These are phyloP conservation scores for Dendrolimus houi DNA, from an alignment of 2,888 invertebrate genomes.

Conservation along the genomic window DNA sequence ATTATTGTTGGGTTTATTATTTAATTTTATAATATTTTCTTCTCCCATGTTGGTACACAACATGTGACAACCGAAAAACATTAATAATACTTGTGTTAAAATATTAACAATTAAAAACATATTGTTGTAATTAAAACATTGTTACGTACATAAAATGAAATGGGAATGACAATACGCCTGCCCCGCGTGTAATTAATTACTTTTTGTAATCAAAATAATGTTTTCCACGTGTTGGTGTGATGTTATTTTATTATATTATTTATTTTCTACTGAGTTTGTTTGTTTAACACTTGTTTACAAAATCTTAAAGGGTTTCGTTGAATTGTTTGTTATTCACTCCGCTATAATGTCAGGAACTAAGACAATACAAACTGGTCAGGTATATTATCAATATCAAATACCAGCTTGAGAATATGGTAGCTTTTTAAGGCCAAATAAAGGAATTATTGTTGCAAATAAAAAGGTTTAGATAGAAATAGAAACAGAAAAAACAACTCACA, in stretches of 20 bases:
- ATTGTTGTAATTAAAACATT: constrained; percentile 7
- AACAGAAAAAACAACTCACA: no score
- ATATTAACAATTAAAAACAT: constrained; percentile 8
- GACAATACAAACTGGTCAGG: no score
- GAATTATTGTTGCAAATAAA: no score
- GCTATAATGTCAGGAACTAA: no score
- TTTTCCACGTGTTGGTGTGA: background rate
- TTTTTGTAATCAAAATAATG: background rate
- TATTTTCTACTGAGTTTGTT: background rate
- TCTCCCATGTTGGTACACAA: background rate
- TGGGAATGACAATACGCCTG: background rate
- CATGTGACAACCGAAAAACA: constrained; percentile 5
- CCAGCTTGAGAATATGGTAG: no score
- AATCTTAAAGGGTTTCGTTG: background rate
- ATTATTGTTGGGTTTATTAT: no score
- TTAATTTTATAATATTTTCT: background rate
- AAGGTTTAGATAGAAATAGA: no score
- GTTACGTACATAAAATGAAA: constrained; percentile 12
- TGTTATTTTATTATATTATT: background rate
- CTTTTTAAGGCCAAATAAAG: no score
- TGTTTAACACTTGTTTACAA: background rate
- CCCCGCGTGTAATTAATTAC: background rate
- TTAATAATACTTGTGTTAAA: constrained; percentile 14
- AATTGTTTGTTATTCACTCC: background rate
- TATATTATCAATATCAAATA: no score